Evolutionary conservation across 2,888 invertebrate genomes (phyloP).

Genomic region (Loripinus fragilis): DNA sequence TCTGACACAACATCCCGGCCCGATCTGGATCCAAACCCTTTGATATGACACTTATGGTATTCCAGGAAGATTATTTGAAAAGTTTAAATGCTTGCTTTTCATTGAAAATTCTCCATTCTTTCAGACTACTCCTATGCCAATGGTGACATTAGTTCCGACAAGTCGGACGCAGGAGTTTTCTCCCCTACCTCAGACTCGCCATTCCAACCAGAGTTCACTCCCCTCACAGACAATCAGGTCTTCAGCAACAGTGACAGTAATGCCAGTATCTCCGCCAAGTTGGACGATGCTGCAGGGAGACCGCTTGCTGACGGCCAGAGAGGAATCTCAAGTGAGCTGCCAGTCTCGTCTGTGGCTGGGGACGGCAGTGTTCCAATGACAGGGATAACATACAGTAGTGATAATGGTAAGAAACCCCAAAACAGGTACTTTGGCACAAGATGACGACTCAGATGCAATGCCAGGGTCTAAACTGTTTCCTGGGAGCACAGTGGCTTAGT

Average conservation of each 20-base stretch:
- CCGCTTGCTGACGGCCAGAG: conserved; percentile 25
- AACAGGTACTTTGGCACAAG: conserved; percentile 8
- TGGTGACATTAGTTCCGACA: conserved; percentile 63
- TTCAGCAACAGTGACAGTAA: conserved; percentile 36
- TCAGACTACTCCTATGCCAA: conserved; percentile 64
- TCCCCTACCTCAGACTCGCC: conserved; percentile 54
- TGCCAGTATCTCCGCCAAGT: conserved; percentile 27
- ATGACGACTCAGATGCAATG: neutral
- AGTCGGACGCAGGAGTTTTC: conserved; percentile 55
- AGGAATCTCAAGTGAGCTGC: conserved; percentile 4
- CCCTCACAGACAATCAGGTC: conserved; percentile 45
- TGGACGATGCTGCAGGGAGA: conserved; percentile 29
- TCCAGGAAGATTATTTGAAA: no score
- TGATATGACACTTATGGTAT: no score
- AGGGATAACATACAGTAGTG: conserved; percentile 34
- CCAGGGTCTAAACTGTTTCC: no score
- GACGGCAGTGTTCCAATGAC: conserved; percentile 46
- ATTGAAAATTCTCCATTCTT: no score
- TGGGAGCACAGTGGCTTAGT: no score
- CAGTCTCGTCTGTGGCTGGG: conserved; percentile 2
- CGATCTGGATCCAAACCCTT: no score
- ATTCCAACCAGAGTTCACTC: conserved; percentile 50
- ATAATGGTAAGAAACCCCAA: no score
- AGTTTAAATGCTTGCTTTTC: no score
- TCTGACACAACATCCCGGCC: no score